Evolutionary conservation across 1,140 invertebrate genomes (phyloP).

Genomic region (Globodera ellingtonae): DNA sequence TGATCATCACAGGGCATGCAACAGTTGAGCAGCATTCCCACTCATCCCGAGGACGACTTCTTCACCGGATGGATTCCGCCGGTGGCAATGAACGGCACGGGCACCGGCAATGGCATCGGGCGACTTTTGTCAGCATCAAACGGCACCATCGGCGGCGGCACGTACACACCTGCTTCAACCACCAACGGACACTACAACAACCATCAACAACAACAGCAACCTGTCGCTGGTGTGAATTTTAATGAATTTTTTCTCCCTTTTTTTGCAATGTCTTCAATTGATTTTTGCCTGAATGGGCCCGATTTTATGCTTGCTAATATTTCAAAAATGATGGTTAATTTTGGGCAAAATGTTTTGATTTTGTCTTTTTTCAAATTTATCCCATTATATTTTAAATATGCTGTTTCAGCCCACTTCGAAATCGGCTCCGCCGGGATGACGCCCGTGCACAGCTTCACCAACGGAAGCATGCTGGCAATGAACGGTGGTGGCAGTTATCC

Average conservation of each 20-base stretch:
- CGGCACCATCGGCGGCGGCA: conserved; percentile 10
- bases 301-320: too few relatives aligned
- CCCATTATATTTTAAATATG: too few relatives aligned
- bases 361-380: too few relatives aligned
- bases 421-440: not conserved
- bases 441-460: conserved; percentile 3
- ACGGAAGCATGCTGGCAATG: not conserved
- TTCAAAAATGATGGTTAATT: too few relatives aligned
- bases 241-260: too few relatives aligned
- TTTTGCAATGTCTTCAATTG: too few relatives aligned
- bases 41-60: conserved; percentile 42
- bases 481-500: conserved; percentile 18
- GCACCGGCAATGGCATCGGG: not conserved
- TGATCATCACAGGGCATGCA: conserved; percentile 60
- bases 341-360: not conserved
- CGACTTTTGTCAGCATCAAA: conserved; percentile 1
- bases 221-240: not conserved
- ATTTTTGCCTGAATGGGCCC: too few relatives aligned
- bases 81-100: conserved; percentile 13
- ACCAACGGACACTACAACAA: not conserved
- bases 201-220: not conserved
- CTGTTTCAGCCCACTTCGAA: conserved; percentile 25
- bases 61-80: conserved; percentile 21
- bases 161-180: not conserved
- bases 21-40: conserved; percentile 63